A percentile compares a stretch with the other conserved stretches of the same genome.
Evolutionary conservation across 2,797 vertebrate species (phyloP).

Genomic region (Gymnothorax javanicus): DNA sequence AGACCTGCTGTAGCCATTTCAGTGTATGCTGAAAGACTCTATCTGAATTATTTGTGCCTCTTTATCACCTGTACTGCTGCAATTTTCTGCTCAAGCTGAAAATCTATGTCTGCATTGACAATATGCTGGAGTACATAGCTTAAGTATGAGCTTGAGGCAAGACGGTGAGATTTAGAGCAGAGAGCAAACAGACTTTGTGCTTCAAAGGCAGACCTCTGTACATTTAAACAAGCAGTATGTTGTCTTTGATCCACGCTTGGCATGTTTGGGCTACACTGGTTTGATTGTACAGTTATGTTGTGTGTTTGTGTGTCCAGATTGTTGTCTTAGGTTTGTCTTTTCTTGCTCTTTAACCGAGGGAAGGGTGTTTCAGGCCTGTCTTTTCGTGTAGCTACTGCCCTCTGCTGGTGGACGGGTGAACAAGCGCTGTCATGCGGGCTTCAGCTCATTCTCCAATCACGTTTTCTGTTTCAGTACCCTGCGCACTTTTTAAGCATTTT

Average conservation of each 20-base stretch:
- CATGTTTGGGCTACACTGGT: conserved; percentile 23
- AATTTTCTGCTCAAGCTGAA: not conserved
- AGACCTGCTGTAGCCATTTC: conserved; percentile 22
- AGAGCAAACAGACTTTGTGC: not conserved
- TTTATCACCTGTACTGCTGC: not conserved
- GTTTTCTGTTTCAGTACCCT: not conserved
- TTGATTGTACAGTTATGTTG: conserved; percentile 40
- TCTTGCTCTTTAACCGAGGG: not conserved
- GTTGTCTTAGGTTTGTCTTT: conserved; percentile 18
- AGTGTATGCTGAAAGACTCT: not conserved
- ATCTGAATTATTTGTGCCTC: not conserved
- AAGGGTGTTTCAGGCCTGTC: not conserved
- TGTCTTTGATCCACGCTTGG: not conserved
- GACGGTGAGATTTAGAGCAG: not conserved
- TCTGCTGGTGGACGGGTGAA: conserved; percentile 33
- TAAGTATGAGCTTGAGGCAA: conserved; percentile 26
- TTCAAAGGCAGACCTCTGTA: not conserved
- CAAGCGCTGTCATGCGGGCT: not conserved
- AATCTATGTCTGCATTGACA: not conserved
- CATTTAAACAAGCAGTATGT: not conserved
- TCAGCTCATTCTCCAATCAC: not conserved
- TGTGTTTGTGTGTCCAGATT: not conserved
- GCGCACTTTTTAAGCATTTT: not conserved
- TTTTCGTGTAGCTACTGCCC: conserved; percentile 15
- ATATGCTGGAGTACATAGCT: not conserved